Percentiles rank a stretch among this genome's conserved stretches.
These are phyloP conservation scores for Lophura nycthemera DNA, from an alignment of 2,113 vertebrate genomes.

Conservation along the genomic window DNA sequence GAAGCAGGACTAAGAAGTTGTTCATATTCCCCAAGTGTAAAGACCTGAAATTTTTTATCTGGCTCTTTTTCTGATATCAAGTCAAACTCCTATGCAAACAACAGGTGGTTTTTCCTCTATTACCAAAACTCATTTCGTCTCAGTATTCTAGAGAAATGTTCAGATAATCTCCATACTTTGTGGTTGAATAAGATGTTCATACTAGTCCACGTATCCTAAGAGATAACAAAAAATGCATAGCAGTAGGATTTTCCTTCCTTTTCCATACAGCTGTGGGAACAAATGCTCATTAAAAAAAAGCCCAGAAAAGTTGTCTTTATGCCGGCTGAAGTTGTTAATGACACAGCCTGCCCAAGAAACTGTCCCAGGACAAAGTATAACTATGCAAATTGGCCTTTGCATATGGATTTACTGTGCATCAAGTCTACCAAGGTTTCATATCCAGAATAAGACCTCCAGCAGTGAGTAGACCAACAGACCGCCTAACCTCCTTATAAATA, in stretches of 20 bases:
- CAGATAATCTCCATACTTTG: background rate
- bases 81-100: background rate
- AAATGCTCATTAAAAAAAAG: background rate
- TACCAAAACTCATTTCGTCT: background rate
- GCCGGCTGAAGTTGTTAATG: background rate
- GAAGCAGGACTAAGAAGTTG: background rate
- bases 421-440: background rate
- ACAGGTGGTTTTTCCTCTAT: background rate
- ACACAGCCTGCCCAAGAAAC: background rate
- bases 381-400: background rate
- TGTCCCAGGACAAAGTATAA: background rate
- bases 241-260: background rate
- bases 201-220: background rate
- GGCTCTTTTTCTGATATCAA: background rate
- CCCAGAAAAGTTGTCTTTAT: background rate
- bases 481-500: background rate
- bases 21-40: background rate
- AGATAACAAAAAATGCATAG: background rate
- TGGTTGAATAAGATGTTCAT: background rate
- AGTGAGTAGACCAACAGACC: background rate
- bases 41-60: background rate
- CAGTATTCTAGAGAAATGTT: background rate
- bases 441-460: background rate
- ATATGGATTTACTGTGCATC: background rate
- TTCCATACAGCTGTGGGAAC: accelerated